Base-by-base conservation (phyloP, 1,140 invertebrate genomes). In the Nymphalis io region DNA sequence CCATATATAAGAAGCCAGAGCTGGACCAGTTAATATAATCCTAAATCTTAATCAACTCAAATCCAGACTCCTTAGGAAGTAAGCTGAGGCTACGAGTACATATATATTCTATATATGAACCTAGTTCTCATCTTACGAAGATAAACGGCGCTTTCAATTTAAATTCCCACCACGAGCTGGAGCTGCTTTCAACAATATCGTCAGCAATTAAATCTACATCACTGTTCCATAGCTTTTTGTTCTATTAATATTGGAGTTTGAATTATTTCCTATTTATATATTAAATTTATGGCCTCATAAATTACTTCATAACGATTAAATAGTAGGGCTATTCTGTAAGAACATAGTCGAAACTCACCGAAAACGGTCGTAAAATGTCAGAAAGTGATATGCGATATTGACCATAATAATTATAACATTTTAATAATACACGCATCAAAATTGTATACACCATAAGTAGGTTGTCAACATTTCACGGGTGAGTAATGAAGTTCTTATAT, bases 121-220 rank as follows among this genome's bases (percentile, higher is more conserved):
- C 46, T 51, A 51, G 27, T 46, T 18, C 21, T 44, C 63, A 65
- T 65, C 38, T 57, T 21, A 44, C 20, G 63, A 58, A 65, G 63
- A 65, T 42, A 65, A 65, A 65, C 53, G 63, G 40, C 46, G 18
- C 46, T 58, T 20, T 44, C 63, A 65, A 57, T 65, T 57, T 65
- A 40, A 65, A 65, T 65, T 65, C 63, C 51, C 15, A 23, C 33
- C n/a, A 10, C 60, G n/a, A 51, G 44, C 46, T 51, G n/a, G 44
- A 62, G 60, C 38, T 21, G 60, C 21, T 27, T 38, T 10, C 44
- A 44, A 20, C 21, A 62, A 48, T 38, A n/a, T 51, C 27, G 11
- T 62, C 23, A 33, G 44, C 60, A 51, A 62, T 62, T 62, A 62
- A 62, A 51, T 23, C 33, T 62, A 48, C 60, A 18, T 4, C 23